A percentile compares a stretch with the other conserved stretches of the same genome.
phyloP scores from a whole-genome alignment of 2,113 vertebrate genomes.

The Rhinichthys klamathensis region DNA sequence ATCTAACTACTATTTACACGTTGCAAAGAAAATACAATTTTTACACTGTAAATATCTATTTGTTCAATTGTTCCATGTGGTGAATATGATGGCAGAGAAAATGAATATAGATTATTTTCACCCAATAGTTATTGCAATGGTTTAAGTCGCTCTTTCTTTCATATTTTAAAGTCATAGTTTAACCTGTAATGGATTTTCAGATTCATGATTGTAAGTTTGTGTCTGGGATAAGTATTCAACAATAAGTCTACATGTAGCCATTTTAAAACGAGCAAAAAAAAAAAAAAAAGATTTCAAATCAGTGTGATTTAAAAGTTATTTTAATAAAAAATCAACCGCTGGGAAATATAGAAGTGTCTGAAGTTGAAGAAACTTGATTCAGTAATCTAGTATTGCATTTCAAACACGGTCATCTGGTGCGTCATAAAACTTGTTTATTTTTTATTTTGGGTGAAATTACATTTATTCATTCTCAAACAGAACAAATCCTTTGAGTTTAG shows the following conservation, averaged over 20 bases:
- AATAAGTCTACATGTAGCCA: not conserved
- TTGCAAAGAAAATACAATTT: no score
- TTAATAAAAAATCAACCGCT: no score
- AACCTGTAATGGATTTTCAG: not conserved
- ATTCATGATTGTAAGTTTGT: not conserved
- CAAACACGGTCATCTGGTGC: not conserved
- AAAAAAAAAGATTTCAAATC: not conserved
- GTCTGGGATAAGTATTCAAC: not conserved
- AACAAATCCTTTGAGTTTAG: not conserved
- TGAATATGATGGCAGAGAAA: no score
- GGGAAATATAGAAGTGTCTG: not conserved
- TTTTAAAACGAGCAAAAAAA: not conserved
- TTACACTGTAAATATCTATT: no score
- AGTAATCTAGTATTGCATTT: not conserved
- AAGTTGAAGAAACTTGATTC: not conserved
- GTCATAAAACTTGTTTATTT: not conserved
- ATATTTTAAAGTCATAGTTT: not conserved
- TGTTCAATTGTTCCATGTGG: no score
- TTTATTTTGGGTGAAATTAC: not conserved
- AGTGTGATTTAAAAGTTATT: not conserved
- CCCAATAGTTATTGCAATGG: no score
- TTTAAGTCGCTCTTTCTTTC: no score
- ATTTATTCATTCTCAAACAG: not conserved
- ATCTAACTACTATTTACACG: no score
- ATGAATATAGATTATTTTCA: no score